phyloP scores from a whole-genome alignment of 2,888 invertebrate genomes.

The Aproaerema taeniolella region DNA sequence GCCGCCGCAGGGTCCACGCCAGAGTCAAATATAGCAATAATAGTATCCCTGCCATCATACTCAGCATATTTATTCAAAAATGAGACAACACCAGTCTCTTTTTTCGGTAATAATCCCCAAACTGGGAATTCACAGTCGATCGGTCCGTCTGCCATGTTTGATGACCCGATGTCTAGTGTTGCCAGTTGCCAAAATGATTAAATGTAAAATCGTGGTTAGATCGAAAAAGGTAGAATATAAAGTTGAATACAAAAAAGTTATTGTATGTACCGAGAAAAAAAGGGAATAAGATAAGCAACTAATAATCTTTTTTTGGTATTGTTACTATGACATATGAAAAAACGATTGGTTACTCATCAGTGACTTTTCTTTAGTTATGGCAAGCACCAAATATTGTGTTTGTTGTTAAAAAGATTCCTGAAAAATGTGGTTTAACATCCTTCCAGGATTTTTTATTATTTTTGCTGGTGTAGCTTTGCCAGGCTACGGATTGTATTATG shows the following conservation, averaged over 20 bases:
- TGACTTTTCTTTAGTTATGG: too few species aligned
- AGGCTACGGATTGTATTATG: constrained; percentile 36
- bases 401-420: background rate
- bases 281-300: too few species aligned
- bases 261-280: too few species aligned
- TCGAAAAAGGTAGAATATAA: too few species aligned
- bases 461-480: constrained; percentile 24
- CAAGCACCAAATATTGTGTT: too few species aligned
- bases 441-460: constrained; percentile 32
- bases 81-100: constrained; percentile 92
- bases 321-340: too few species aligned
- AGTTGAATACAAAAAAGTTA: too few species aligned
- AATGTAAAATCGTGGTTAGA: too few species aligned
- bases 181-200: too few species aligned
- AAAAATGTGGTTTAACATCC: constrained; percentile 48
- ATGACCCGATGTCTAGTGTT: constrained; percentile 55
- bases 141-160: constrained; percentile 74
- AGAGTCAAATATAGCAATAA: constrained; percentile 98
- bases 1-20: constrained; percentile 98
- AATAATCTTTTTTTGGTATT: too few species aligned
- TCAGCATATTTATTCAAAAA: constrained; percentile 93
- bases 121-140: constrained; percentile 86
- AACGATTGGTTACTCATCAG: too few species aligned
- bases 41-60: constrained; percentile 93
- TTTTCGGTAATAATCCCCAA: constrained; percentile 93